phyloP scores from a whole-genome alignment of 2,797 vertebrate species.

The Hoplostethus mediterraneus region DNA sequence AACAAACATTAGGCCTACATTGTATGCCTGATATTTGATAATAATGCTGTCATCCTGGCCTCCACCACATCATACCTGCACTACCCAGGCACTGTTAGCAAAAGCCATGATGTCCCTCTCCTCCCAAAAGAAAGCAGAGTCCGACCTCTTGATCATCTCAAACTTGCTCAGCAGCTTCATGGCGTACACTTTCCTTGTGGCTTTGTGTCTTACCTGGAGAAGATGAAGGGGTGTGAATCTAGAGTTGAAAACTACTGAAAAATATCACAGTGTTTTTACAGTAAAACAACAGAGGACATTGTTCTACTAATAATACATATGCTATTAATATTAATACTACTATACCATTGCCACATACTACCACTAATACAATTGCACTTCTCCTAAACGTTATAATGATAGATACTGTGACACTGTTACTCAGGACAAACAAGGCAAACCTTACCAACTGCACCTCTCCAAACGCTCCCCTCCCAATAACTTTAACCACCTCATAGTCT shows the following conservation, averaged over 20 bases:
- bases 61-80: slow-evolving; percentile 88
- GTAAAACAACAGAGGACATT: not conserved
- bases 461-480: slow-evolving; percentile 98
- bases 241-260: not conserved
- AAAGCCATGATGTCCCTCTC: slow-evolving; percentile 99
- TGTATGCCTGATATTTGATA: no score
- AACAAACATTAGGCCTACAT: no score
- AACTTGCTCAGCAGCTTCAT: slow-evolving; percentile 99
- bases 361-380: not conserved
- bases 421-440: slow-evolving; percentile 2
- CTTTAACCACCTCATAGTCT: slow-evolving; percentile 99
- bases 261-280: not conserved
- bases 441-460: slow-evolving; percentile 98
- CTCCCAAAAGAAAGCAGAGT: slow-evolving; percentile 99
- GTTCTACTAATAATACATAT: not conserved
- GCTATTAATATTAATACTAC: not conserved
- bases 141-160: slow-evolving; percentile 99
- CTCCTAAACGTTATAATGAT: not conserved
- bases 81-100: slow-evolving; percentile 97
- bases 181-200: slow-evolving; percentile 94
- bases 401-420: not conserved
- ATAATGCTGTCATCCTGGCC: not conserved
- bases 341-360: not conserved
- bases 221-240: not conserved
- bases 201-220: slow-evolving; percentile 95